Conservation (phyloP, 2,888 invertebrate species). For the Cistogaster globosa region DNA sequence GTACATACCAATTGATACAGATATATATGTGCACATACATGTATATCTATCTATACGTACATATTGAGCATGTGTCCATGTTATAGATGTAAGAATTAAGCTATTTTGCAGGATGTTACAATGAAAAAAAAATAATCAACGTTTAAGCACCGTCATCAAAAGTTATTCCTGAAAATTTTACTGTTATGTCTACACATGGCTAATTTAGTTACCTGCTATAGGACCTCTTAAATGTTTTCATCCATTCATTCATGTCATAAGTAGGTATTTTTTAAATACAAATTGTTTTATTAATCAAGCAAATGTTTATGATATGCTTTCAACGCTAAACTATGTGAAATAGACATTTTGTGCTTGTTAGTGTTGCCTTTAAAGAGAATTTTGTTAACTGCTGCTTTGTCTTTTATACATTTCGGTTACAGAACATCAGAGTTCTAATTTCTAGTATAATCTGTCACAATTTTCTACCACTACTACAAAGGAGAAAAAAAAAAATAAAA, state of each 20-base stretch:
- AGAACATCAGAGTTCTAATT: background rate
- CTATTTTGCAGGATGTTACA: constrained; percentile 47
- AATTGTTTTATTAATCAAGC: constrained; percentile 14
- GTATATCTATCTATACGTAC: no score
- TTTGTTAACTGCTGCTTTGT: background rate
- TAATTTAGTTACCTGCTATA: background rate
- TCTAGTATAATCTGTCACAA: constrained; percentile 41
- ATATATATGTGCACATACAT: no score
- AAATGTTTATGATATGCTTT: constrained; percentile 46
- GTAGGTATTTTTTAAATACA: constrained; percentile 8
- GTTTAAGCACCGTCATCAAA: constrained; percentile 80
- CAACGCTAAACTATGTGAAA: constrained; percentile 44
- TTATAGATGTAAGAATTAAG: no score
- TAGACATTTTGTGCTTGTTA: background rate
- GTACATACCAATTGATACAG: background rate
- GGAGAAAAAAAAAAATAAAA: background rate
- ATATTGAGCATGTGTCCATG: no score
- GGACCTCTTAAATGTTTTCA: background rate
- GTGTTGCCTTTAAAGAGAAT: background rate
- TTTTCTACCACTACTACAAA: constrained; percentile 37
- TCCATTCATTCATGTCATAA: background rate
- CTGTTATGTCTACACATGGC: constrained; percentile 42
- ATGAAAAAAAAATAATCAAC: constrained; percentile 73
- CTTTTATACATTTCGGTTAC: no score
- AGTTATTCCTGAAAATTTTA: constrained; percentile 40